Base-by-base conservation (phyloP, 2,888 invertebrate species). In the Diplazon laetatorius region DNA sequence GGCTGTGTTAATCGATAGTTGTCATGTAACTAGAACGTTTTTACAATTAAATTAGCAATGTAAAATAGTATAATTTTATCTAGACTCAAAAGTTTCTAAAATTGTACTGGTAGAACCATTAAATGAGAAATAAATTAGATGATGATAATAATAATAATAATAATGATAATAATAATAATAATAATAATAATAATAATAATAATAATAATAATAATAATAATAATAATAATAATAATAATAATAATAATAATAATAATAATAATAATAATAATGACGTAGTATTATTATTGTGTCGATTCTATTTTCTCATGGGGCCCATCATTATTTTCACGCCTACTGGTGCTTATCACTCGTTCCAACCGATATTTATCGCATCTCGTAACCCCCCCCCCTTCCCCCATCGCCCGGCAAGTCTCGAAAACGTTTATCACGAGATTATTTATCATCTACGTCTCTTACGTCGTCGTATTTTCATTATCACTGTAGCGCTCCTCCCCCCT, bases 401-500 rank as follows among this genome's bases (percentile, higher is more conserved):
- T n/a, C n/a, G n/a, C n/a, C 20, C 30, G 44, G 35, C 50, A 48
- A 55, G 62, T 39, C 63, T 6, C 48, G 57, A 63, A 66, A 72
- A 55, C 78, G 75, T 79, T 76, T 69, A 76, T 79, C 78, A 76
- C 55, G 68, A 76, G 70, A 74, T 74, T 71, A 76, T 76, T 69
- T 48, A 62, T 50, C 16, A 42, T 42, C 42, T 70, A 20, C 16
- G 65, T 42, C 22, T 46, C n/a, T 55, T 10, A 2, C 12, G 2
- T 39, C 37, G 37, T 25, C 3, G 71, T 72, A 72, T 79, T 79
- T 79, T 5, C 71, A 72, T 75, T 72, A 71, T 76, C 57, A 76
- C 72, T 62, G 66, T 75, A n/a, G n/a, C n/a, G n/a, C n/a, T n/a
- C n/a, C n/a, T n/a, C n/a, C n/a, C n/a, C n/a, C n/a, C n/a, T n/a